Evolutionary conservation across 2,888 invertebrate species (phyloP).

Genomic region (Yponomeuta malinellus): DNA sequence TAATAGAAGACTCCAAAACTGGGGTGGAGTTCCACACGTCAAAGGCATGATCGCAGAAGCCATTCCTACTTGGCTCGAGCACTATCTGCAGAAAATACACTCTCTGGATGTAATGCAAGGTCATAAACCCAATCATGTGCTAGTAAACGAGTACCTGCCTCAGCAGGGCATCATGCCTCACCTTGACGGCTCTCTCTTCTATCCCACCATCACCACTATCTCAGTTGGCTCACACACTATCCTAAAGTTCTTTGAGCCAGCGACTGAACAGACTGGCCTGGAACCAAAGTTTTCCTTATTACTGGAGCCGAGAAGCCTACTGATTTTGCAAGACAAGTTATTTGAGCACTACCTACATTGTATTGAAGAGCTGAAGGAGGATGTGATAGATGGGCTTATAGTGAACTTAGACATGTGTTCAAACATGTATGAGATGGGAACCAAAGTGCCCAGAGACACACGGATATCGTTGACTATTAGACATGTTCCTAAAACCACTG

Average conservation of each 20-base stretch:
- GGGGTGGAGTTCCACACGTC: constrained; percentile 95
- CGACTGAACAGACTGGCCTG: constrained; percentile 41
- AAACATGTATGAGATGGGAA: constrained; percentile 68
- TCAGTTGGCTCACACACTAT: constrained; percentile 93
- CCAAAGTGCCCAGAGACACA: constrained; percentile 77
- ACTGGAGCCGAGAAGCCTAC: constrained; percentile 90
- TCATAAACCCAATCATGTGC: constrained; percentile 90
- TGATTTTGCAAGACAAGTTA: constrained; percentile 88
- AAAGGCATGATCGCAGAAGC: constrained; percentile 95
- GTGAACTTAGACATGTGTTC: constrained; percentile 80
- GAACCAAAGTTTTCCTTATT: constrained; percentile 82
- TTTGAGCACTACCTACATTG: constrained; percentile 91
- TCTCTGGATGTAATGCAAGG: constrained; percentile 81
- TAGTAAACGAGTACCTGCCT: constrained; percentile 94
- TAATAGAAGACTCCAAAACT: constrained; percentile 95
- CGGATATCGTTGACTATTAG: constrained; percentile 94
- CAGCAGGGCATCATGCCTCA: constrained; percentile 99
- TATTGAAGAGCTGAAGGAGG: constrained; percentile 83
- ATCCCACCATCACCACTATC: constrained; percentile 94
- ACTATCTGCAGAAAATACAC: constrained; percentile 82
- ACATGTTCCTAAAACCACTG: constrained; percentile 92
- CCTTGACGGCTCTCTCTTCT: constrained; percentile 95
- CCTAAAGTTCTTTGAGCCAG: constrained; percentile 85
- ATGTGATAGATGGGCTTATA: constrained; percentile 77
- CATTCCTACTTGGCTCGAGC: constrained; percentile 89